Conservation (phyloP, 2,113 vertebrate genomes). For the Zosterops hypoxanthus region DNA sequence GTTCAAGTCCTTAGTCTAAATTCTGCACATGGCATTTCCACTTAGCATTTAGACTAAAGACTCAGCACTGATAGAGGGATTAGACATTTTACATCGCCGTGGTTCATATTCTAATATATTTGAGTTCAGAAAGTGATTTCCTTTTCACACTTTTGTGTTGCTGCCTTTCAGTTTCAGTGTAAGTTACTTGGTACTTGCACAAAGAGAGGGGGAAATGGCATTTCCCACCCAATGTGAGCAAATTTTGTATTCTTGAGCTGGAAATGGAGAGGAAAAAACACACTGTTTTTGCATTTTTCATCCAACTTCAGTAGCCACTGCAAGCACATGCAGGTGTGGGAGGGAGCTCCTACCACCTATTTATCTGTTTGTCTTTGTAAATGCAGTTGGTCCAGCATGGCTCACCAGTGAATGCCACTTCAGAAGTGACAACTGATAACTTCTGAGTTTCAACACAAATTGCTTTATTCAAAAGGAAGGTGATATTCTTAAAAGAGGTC, state of each 20-base stretch:
- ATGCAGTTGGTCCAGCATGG: neutral
- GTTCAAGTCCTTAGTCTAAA: neutral
- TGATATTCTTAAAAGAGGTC: neutral
- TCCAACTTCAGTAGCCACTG: neutral
- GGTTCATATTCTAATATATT: neutral
- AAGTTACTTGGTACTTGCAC: neutral
- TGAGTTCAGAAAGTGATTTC: neutral
- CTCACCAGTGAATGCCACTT: neutral
- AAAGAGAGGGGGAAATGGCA: neutral
- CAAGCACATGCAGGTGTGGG: neutral
- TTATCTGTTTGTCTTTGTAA: neutral
- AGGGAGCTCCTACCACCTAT: neutral
- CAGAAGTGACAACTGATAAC: neutral
- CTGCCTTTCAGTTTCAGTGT: neutral
- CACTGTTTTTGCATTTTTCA: neutral
- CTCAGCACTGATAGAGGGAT: neutral
- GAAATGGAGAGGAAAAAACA: neutral
- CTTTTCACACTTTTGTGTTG: neutral
- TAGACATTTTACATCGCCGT: neutral
- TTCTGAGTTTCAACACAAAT: neutral
- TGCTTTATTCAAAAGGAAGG: neutral
- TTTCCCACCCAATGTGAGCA: accelerated
- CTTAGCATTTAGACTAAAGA: neutral
- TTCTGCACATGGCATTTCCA: neutral
- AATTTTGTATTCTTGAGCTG: neutral